Evolutionary conservation across 2,888 invertebrate genomes (phyloP).

Genomic region (Ectemnius lituratus): DNA sequence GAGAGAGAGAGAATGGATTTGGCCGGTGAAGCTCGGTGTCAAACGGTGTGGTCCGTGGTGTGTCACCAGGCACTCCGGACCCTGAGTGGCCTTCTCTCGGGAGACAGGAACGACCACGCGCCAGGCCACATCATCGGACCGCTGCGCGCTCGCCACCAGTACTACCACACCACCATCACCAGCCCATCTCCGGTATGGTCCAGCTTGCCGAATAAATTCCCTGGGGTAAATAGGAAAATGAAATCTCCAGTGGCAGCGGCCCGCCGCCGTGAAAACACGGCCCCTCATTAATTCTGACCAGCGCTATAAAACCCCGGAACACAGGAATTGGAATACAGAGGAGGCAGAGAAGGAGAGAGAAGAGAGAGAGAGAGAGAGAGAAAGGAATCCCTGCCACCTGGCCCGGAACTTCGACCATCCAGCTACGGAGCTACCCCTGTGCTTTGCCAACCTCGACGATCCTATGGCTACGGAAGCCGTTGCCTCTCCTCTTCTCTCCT

Average conservation of each 20-base stretch:
- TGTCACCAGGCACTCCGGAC: slow-evolving; percentile 16
- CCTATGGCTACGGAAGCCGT: not conserved
- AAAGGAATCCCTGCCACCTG: not conserved
- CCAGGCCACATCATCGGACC: not conserved
- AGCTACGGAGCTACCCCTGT: too few species aligned
- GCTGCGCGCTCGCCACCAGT: slow-evolving; percentile 16
- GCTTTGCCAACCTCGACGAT: not conserved
- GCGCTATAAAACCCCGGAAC: slow-evolving; percentile 66
- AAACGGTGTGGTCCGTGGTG: slow-evolving; percentile 29
- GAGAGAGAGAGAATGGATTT: not conserved
- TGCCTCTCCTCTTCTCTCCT: not conserved
- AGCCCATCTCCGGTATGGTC: not conserved
- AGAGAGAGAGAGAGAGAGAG: not conserved
- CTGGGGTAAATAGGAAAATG: slow-evolving; percentile 69
- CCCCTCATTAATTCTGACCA: slow-evolving; percentile 70
- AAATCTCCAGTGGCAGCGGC: slow-evolving; percentile 66
- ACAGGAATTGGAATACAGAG: slow-evolving; percentile 59
- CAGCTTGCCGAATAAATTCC: slow-evolving; percentile 65
- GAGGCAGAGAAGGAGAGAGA: not conserved
- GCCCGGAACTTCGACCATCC: too few species aligned
- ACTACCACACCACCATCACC: not conserved
- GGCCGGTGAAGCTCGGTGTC: slow-evolving; percentile 20
- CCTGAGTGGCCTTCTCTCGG: slow-evolving; percentile 10
- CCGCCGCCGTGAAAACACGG: slow-evolving; percentile 68
- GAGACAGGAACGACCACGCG: slow-evolving; percentile 22